Evolutionary conservation across 2,797 vertebrate genomes (phyloP), one percentile per base, ranked within the genome.

Genomic region (Leuciscus waleckii): DNA sequence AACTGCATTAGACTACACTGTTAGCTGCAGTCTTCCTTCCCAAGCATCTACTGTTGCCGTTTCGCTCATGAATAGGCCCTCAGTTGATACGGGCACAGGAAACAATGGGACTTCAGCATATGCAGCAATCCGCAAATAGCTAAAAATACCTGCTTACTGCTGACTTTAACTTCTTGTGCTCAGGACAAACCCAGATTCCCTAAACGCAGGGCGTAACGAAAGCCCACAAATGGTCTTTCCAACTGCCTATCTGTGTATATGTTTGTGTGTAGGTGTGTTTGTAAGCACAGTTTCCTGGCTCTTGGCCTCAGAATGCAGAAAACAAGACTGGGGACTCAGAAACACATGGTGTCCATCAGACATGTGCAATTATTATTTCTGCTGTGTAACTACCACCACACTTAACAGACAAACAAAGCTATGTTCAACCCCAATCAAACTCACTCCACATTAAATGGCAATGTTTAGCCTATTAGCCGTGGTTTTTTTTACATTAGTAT

Each of bases 1-100:
- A 85, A 87, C 89, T 91, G 88, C 79, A 94, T 93, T 92, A 41
- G 81, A 92, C 92, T 90, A 91, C 10, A 56, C 84, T 63, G 77
- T 85, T n/a, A 56, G 29, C 39, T 81, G 35, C 63, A 84, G 35
- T 29, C 3, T 54, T 76, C 16, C 41, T 69, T 63, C 67, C 32
- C 39, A 71, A 79, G 16, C 37, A 43, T 81, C 32, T 32, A 74
- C 41, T 68, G 26, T 46, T 69, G 80, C 7, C 11, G 58, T 68
- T 67, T 67, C 65, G 11, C 16, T 58, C 19, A 63, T 49, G 65
- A 83, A 76, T 56, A n/a, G 56, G 67, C 37, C 19, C 16, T 32
- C 32, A 73, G 81, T 58, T 49, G 69, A 82, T 79, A 75, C 17
- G 29, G 54, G 51, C 81, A 73, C 29, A 87, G 83, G 80, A 87